Conservation (phyloP, 2,797 vertebrate species). For the Sebastes taczanowskii region DNA sequence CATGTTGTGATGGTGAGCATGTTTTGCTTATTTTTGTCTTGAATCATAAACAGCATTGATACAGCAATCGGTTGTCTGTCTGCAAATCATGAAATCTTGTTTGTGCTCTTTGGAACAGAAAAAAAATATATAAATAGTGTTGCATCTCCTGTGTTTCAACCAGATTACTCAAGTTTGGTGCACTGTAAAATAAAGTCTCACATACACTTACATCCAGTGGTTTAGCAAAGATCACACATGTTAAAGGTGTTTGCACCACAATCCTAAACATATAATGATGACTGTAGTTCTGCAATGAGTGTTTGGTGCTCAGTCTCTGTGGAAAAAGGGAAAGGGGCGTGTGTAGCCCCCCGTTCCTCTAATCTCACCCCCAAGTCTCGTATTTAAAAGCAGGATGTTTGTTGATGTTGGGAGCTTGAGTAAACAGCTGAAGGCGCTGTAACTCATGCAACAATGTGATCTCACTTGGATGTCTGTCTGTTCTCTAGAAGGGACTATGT, state of each 20-base stretch:
- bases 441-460: conserved; percentile 70
- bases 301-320: conserved; percentile 12
- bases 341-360: conserved; percentile 24
- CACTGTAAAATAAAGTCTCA: conserved; percentile 6
- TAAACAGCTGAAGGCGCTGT: conserved; percentile 72
- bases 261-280: conserved; percentile 25
- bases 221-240: conserved; percentile 1
- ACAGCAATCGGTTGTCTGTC: conserved; percentile 12
- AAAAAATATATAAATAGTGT: neutral
- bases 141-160: conserved; percentile 7
- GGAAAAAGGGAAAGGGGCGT: conserved; percentile 19
- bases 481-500: conserved; percentile 68
- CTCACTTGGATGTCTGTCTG: conserved; percentile 59
- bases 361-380: conserved; percentile 57
- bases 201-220: conserved; percentile 3
- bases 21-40: conserved; percentile 11
- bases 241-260: conserved; percentile 28
- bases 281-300: conserved; percentile 15
- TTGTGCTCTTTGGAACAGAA: neutral
- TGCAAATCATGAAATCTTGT: conserved; percentile 10
- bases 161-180: neutral
- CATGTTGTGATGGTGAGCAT: neutral
- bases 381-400: conserved; percentile 73
- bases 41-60: conserved; percentile 12
- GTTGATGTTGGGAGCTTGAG: conserved; percentile 67